Evolutionary conservation across 2,113 vertebrate species (phyloP).

Genomic region (Tragelaphus buxtoni): DNA sequence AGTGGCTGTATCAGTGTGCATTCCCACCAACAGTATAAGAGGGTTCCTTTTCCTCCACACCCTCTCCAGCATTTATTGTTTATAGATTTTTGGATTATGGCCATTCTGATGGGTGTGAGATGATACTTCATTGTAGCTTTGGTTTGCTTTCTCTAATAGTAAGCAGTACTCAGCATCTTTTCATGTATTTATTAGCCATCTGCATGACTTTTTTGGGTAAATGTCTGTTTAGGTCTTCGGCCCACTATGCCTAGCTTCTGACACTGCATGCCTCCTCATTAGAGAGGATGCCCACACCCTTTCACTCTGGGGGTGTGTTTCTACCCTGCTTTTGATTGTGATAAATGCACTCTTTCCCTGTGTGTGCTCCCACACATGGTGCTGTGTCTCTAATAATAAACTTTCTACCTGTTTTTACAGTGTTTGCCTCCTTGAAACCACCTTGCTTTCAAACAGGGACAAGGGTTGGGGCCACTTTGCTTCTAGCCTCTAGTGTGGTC

Average conservation of each 20-base stretch:
- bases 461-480: neutral
- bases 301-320: neutral
- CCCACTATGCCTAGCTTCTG: neutral
- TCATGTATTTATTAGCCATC: neutral
- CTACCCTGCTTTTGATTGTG: neutral
- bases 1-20: neutral
- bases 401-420: neutral
- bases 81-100: neutral
- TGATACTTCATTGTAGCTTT: neutral
- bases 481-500: neutral
- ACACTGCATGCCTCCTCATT: neutral
- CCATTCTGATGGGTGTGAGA: neutral
- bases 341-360: neutral
- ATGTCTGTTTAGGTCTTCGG: accelerated
- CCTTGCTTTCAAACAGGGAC: neutral
- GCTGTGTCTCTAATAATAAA: neutral
- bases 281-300: neutral
- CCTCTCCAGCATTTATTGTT: neutral
- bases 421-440: neutral
- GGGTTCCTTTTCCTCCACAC: neutral
- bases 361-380: neutral
- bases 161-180: neutral
- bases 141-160: neutral
- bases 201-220: neutral
- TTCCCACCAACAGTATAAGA: neutral